These are phyloP conservation scores for Polydrusus cervinus DNA, from an alignment of 2,888 invertebrate species.

Conservation along the genomic window DNA sequence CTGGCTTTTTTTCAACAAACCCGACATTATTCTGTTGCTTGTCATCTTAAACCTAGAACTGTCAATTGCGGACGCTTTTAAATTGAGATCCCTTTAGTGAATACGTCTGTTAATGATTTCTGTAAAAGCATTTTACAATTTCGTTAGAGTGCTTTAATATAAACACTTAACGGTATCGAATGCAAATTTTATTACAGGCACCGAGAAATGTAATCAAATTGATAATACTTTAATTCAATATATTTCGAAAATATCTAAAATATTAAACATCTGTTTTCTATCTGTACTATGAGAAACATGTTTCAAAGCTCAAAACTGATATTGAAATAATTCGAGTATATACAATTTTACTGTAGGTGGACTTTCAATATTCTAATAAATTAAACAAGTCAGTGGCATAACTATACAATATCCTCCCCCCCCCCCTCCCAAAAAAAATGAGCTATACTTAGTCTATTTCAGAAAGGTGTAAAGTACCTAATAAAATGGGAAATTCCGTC, in stretches of 20 bases:
- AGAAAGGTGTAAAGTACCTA: too few relatives aligned
- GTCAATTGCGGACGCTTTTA: too few relatives aligned
- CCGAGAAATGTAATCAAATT: conserved; percentile 7
- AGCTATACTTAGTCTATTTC: too few relatives aligned
- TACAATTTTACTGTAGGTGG: not conserved
- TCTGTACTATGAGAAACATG: not conserved
- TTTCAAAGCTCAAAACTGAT: conserved; percentile 1
- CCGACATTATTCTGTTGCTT: too few relatives aligned
- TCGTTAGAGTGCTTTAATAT: not conserved
- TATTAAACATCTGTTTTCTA: conserved; percentile 10
- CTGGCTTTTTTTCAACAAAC: too few relatives aligned
- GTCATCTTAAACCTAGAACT: too few relatives aligned
- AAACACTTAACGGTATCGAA: not conserved
- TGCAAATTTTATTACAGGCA: conserved; percentile 4
- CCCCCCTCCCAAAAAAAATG: too few relatives aligned
- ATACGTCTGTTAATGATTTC: too few relatives aligned
- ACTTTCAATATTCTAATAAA: conserved; percentile 1
- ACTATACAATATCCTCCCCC: too few relatives aligned
- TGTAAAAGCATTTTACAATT: not conserved
- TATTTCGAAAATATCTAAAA: not conserved
- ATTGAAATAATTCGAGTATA: conserved; percentile 18
- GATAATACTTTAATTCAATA: conserved; percentile 12
- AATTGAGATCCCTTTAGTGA: too few relatives aligned
- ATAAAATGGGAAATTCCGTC: too few relatives aligned
- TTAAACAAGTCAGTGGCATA: not conserved